Evolutionary conservation across 2,888 invertebrate species (phyloP).

Genomic region (Sthenelais limicola): DNA sequence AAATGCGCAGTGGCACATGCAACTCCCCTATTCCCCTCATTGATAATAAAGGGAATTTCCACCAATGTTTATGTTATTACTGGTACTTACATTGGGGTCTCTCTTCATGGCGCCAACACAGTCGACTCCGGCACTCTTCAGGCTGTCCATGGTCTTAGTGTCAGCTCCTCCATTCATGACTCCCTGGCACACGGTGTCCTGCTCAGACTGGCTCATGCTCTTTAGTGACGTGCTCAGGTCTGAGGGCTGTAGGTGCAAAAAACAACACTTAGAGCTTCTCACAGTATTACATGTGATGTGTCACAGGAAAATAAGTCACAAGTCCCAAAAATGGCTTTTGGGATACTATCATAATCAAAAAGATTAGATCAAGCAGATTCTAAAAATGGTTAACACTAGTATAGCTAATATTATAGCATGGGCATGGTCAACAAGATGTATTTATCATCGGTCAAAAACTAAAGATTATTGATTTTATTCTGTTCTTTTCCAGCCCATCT

Average conservation of each 20-base stretch:
- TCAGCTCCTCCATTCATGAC: constrained; percentile 15
- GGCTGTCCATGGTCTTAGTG: neutral
- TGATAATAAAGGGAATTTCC: no score
- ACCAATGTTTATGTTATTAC: neutral
- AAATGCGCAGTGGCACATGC: no score
- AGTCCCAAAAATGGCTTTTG: neutral
- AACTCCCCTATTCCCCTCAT: no score
- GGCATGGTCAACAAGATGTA: no score
- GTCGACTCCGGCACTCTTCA: constrained; percentile 2
- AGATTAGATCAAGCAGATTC: neutral
- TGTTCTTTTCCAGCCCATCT: no score
- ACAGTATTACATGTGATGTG: neutral
- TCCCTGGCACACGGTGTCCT: constrained; percentile 11
- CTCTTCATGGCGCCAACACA: constrained; percentile 10
- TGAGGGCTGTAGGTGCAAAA: neutral
- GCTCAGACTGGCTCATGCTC: constrained; percentile 19
- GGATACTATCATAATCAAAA: neutral
- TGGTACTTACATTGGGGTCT: neutral
- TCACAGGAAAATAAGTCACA: neutral
- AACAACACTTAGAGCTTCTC: neutral
- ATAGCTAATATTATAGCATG: no score
- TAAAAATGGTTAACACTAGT: no score
- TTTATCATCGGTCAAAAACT: no score
- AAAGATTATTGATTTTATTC: no score
- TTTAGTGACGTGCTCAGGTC: neutral